Base-by-base conservation (phyloP, 2,113 vertebrate genomes). In the Peromyscus californicus region DNA sequence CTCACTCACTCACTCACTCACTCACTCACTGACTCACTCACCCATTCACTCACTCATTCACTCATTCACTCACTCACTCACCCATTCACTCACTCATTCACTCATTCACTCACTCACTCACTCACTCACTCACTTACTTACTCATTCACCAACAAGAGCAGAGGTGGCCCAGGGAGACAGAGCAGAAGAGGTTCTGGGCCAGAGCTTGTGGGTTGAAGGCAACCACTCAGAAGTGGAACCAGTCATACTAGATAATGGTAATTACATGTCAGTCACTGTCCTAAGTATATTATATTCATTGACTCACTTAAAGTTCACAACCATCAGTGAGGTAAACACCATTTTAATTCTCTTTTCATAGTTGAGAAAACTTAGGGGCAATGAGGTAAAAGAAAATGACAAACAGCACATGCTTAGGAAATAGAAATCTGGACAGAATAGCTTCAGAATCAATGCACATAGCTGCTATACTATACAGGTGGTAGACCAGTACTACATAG, bases 281-380 rank as follows among this genome's bases (percentile, higher is more conserved):
- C 24, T 69, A 67, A 54, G 29, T 12, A 9, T 36, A 84, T 83
- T n/a, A 54, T 4, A 33, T 12, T 7, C 13, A 61, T 36, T 67
- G 57, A 83, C 21, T 83, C 79, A 59, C 67, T 87, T 63, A 65
- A 57, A 57, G n/a, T 12, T 93, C 61, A 88, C 15, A 69, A 61
- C 7, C 42, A 76, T 67, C 78, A 59, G 36, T 79, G 22, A 86
- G 16, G 4, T 3, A 16, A 26, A 1, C 4, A 39, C 1, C 24
- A 36, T 31, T 80, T 88, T 82, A 24, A 48, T 45, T 7, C 21
- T 59, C 3, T 75, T 91, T 79, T 74, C 54, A 90, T 9, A 95
- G 33, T 83, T 74, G 33, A 96, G 10, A 79, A 96, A 89, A 94
- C 19, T 21, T 29, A 91, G 39, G 48, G 59, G 13, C 48, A 39